These are phyloP conservation scores for Ectemnius cavifrons DNA, from an alignment of 2,888 invertebrate genomes.

Conservation along the genomic window DNA sequence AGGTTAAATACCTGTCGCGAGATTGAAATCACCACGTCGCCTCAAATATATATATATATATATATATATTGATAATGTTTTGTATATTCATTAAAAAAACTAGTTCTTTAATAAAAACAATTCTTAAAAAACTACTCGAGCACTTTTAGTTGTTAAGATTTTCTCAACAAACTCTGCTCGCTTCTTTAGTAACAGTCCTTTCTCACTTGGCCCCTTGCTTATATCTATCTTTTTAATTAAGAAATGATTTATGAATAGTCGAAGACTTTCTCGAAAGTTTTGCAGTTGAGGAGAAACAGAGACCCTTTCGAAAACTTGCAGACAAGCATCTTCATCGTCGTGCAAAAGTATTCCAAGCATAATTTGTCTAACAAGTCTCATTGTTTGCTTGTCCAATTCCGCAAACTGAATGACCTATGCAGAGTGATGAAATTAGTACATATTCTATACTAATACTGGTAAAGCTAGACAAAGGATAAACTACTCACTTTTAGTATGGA, in stretches of 20 bases:
- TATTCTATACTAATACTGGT: not conserved
- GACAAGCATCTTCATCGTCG: slow-evolving; percentile 81
- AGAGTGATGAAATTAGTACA: slow-evolving; percentile 58
- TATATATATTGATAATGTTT: no score
- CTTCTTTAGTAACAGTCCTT: slow-evolving; percentile 79
- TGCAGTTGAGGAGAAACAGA: slow-evolving; percentile 86
- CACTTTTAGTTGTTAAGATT: slow-evolving; percentile 80
- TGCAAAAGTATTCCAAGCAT: slow-evolving; percentile 86
- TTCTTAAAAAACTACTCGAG: slow-evolving; percentile 39
- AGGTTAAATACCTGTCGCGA: no score
- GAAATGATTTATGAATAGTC: slow-evolving; percentile 93
- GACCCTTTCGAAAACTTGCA: slow-evolving; percentile 86
- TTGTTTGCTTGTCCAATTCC: slow-evolving; percentile 88
- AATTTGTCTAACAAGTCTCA: slow-evolving; percentile 89
- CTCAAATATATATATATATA: no score
- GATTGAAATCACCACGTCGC: no score
- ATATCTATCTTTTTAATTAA: slow-evolving; percentile 83
- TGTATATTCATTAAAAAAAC: no score
- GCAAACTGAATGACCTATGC: slow-evolving; percentile 90
- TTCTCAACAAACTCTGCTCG: slow-evolving; percentile 84
- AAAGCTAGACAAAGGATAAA: not conserved
- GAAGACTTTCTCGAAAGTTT: slow-evolving; percentile 89
- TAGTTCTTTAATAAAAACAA: not conserved
- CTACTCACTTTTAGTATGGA: slow-evolving; percentile 89
- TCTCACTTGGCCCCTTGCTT: slow-evolving; percentile 74